These are phyloP conservation scores for Andrena haemorrhoa DNA, from an alignment of 2,888 invertebrate species.

Conservation along the genomic window DNA sequence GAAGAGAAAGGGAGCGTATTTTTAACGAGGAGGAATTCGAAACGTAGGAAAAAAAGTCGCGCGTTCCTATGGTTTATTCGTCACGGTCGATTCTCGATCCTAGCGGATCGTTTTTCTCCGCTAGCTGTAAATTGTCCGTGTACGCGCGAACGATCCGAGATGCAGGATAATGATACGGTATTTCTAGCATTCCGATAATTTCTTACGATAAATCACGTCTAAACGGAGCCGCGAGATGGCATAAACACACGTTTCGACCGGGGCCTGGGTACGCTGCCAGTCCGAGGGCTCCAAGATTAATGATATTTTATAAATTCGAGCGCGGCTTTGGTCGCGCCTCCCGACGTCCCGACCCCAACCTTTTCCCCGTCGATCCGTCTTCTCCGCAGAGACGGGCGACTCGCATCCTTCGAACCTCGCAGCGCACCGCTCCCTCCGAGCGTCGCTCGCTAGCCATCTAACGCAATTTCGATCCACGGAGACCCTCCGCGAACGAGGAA, in stretches of 20 bases:
- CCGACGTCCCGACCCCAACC: constrained; percentile 18
- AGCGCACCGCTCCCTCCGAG: not conserved
- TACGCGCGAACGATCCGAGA: constrained; percentile 59
- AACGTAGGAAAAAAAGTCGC: constrained; percentile 10
- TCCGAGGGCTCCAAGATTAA: constrained; percentile 70
- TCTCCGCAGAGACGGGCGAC: constrained; percentile 18
- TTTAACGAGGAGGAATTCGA: constrained; percentile 24
- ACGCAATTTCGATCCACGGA: constrained; percentile 66
- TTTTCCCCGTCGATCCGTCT: constrained; percentile 17
- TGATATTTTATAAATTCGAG: constrained; percentile 77
- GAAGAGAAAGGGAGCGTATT: not conserved
- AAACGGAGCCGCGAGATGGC: constrained; percentile 81
- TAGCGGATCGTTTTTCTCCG: constrained; percentile 47
- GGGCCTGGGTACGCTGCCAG: constrained; percentile 69
- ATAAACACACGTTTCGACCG: constrained; percentile 81
- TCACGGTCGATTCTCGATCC: constrained; percentile 58
- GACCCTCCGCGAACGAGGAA: constrained; percentile 56
- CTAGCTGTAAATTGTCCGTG: constrained; percentile 66
- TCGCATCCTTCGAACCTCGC: not conserved
- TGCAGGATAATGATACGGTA: constrained; percentile 83
- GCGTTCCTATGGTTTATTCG: constrained; percentile 46
- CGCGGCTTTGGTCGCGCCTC: constrained; percentile 52
- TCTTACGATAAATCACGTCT: constrained; percentile 83
- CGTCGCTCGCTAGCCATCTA: constrained; percentile 43
- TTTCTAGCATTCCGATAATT: constrained; percentile 85